phyloP scores from a whole-genome alignment of 2,797 vertebrate genomes.

The Momotus momota region DNA sequence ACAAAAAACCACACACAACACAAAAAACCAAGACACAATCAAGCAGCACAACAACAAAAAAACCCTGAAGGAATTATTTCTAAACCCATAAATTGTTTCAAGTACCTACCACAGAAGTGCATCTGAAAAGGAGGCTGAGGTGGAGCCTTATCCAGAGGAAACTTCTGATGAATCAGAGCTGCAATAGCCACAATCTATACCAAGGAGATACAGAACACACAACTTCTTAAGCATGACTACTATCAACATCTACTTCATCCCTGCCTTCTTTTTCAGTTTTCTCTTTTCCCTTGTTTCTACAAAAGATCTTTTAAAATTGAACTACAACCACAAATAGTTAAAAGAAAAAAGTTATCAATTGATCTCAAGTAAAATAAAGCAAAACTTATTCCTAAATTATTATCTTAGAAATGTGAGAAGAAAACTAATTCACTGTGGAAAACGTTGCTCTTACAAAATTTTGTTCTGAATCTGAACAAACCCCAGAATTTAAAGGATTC shows the following conservation, averaged over 20 bases:
- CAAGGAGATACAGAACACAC: slow-evolving; percentile 30
- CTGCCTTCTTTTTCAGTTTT: not conserved
- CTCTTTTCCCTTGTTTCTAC: not conserved
- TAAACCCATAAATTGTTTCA: not conserved
- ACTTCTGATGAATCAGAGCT: slow-evolving; percentile 89
- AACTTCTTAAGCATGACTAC: not conserved
- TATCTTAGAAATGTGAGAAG: not conserved
- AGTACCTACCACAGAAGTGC: slow-evolving; percentile 91
- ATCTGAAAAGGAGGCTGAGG: slow-evolving; percentile 92
- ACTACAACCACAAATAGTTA: not conserved
- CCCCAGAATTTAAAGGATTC: not conserved
- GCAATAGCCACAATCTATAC: slow-evolving; percentile 90
- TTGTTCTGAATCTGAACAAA: not conserved
- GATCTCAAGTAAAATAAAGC: not conserved
- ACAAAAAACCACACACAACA: not conserved
- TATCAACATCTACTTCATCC: not conserved
- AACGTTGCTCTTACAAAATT: not conserved
- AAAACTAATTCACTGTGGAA: not conserved
- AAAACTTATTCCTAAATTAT: not conserved
- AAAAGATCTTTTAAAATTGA: not conserved
- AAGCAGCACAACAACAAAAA: not conserved
- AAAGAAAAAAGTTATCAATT: not conserved
- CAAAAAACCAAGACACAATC: not conserved
- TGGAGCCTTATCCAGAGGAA: slow-evolving; percentile 92
- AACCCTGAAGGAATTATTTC: not conserved